A percentile compares a stretch with the other conserved stretches of the same genome.
Conservation (phyloP, 2,888 invertebrate species). For the Sturmia bella region DNA sequence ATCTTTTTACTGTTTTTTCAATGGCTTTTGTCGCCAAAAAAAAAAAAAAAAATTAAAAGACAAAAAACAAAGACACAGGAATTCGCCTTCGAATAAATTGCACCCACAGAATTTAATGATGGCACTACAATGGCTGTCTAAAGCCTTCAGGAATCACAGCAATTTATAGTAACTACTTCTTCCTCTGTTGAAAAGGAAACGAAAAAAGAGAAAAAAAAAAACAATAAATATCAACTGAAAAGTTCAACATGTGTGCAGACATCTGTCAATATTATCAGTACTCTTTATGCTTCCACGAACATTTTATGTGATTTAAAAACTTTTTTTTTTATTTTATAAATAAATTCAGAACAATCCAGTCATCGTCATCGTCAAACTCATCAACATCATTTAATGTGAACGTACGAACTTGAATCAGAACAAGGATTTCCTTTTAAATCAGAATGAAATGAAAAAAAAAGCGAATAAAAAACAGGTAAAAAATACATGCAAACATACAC, state of each 20-base stretch:
- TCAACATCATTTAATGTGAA: constrained; percentile 59
- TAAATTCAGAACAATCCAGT: constrained; percentile 24
- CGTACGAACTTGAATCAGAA: constrained; percentile 62
- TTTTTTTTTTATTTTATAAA: constrained; percentile 23
- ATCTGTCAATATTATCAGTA: constrained; percentile 61
- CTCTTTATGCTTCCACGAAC: constrained; percentile 49
- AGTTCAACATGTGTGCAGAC: constrained; percentile 64
- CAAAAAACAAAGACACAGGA: not conserved
- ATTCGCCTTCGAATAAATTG: not conserved
- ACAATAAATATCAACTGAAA: constrained; percentile 2
- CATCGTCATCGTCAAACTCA: constrained; percentile 22
- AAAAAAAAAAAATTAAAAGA: not conserved
- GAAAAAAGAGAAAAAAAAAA: not conserved
- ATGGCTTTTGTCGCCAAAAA: constrained; percentile 1
- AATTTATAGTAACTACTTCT: constrained; percentile 53
- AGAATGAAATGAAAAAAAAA: not conserved
- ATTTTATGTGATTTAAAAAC: constrained; percentile 34
- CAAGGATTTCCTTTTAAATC: constrained; percentile 65
- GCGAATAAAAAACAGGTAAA: not conserved
- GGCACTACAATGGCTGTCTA: constrained; percentile 48
- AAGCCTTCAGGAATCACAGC: constrained; percentile 42
- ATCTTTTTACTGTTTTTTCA: not conserved
- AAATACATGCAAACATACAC: not conserved
- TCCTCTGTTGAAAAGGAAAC: not conserved
- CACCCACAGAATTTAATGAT: constrained; percentile 40